These are phyloP conservation scores for Drosophila seguyi DNA, from an alignment of 1,140 invertebrate species.

Conservation along the genomic window DNA sequence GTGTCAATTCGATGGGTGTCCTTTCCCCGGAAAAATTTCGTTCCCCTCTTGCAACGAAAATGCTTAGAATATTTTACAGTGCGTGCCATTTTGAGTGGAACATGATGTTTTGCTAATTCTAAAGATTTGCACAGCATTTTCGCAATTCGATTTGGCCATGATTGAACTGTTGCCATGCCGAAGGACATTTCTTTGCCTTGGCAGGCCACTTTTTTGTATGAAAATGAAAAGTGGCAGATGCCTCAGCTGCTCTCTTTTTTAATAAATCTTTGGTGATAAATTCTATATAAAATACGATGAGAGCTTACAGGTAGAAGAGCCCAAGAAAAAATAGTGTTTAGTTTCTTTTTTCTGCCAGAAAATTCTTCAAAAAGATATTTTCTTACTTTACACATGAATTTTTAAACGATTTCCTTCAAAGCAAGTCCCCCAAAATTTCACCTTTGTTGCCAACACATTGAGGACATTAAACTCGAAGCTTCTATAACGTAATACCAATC, in stretches of 20 bases:
- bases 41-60: constrained; percentile 10
- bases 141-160: constrained; percentile 61
- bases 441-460: background rate
- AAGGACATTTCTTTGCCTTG: background rate
- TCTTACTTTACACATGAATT: background rate
- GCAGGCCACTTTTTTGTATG: background rate
- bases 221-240: background rate
- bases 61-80: constrained; percentile 66
- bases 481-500: constrained; percentile 13
- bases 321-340: background rate
- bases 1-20: constrained; percentile 71
- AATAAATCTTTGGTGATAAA: too few species aligned
- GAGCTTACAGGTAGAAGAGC: background rate
- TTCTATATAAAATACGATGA: too few species aligned
- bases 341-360: background rate
- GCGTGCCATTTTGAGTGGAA: constrained; percentile 77
- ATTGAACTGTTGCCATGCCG: constrained; percentile 35
- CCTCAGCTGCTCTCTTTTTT: background rate
- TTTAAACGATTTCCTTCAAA: background rate
- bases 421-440: background rate
- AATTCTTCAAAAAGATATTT: background rate
- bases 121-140: constrained; percentile 68
- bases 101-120: constrained; percentile 83
- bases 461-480: constrained; percentile 23
- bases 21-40: constrained; percentile 20